Percentiles rank a stretch among this genome's conserved stretches.
Conservation (phyloP, 2,797 vertebrate species). For the Halcyon chelicuti region DNA sequence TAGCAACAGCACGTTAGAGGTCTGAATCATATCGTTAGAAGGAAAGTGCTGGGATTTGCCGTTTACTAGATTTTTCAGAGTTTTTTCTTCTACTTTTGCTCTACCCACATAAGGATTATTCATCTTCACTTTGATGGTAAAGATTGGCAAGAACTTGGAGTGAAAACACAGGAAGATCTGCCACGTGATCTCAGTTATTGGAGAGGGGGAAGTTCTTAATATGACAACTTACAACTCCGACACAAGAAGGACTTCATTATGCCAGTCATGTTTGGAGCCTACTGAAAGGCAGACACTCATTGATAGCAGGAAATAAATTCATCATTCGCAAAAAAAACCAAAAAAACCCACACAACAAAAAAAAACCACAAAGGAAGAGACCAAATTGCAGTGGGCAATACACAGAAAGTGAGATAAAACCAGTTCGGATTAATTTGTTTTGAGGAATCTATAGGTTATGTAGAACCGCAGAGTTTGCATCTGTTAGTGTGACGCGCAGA, state of each 20-base stretch:
- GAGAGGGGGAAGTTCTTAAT: background rate
- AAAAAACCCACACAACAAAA: no score
- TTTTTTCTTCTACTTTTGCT: background rate
- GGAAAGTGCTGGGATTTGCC: background rate
- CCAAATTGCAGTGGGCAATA: background rate
- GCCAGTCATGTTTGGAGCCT: slow-evolving; percentile 24
- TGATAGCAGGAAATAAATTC: slow-evolving; percentile 28
- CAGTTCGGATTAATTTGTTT: background rate
- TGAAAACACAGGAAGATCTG: background rate
- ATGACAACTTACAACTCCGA: background rate
- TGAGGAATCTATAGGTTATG: background rate
- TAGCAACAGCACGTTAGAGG: background rate
- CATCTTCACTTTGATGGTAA: background rate
- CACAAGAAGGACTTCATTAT: background rate
- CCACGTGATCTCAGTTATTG: background rate
- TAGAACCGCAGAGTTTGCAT: background rate
- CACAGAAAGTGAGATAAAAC: background rate
- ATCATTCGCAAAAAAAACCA: background rate
- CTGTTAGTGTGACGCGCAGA: background rate
- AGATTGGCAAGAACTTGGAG: background rate
- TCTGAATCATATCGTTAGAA: rapidly evolving
- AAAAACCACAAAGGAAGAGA: slow-evolving; percentile 13
- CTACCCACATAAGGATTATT: background rate
- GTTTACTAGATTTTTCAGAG: background rate
- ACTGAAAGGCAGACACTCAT: background rate